Percentiles rank a stretch among this genome's conserved stretches.
phyloP scores from a whole-genome alignment of 2,888 invertebrate genomes.

The Andrena fulva region DNA sequence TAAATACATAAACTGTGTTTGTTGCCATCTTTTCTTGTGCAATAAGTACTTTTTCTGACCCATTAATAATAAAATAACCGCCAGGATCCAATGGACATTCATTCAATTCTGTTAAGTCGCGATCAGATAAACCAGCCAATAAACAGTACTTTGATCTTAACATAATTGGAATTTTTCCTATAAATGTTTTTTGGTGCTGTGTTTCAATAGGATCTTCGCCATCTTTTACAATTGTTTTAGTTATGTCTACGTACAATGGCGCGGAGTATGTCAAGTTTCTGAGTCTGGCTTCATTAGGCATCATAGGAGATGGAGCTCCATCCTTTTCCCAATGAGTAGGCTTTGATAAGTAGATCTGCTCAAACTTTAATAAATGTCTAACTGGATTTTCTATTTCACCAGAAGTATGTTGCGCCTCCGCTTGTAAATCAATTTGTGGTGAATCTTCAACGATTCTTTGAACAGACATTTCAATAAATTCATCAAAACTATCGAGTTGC shows the following conservation, averaged over 20 bases:
- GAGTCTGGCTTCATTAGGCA: conserved; percentile 99
- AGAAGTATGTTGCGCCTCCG: conserved; percentile 98
- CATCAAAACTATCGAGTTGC: conserved; percentile 99
- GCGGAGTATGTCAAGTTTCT: conserved; percentile 99
- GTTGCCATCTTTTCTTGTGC: conserved; percentile 99
- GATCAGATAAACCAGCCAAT: conserved; percentile 96
- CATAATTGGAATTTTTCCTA: conserved; percentile 99
- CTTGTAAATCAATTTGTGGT: conserved; percentile 98
- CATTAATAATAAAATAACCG: conserved; percentile 99
- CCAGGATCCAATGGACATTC: conserved; percentile 99
- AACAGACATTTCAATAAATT: conserved; percentile 99
- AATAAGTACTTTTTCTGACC: conserved; percentile 98
- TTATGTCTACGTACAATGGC: conserved; percentile 99
- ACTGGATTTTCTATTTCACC: conserved; percentile 96
- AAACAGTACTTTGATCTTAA: conserved; percentile 98
- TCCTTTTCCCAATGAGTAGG: conserved; percentile 99
- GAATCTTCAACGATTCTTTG: conserved; percentile 99
- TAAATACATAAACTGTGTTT: conserved; percentile 99
- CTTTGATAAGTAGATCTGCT: conserved; percentile 99
- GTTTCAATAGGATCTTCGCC: conserved; percentile 93
- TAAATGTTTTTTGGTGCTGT: conserved; percentile 89
- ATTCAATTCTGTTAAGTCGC: conserved; percentile 99
- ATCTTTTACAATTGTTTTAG: conserved; percentile 97
- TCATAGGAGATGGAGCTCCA: conserved; percentile 99
- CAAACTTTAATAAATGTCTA: conserved; percentile 97